These are phyloP conservation scores for Tipula lateralis DNA, from an alignment of 2,888 invertebrate genomes.

Conservation along the genomic window DNA sequence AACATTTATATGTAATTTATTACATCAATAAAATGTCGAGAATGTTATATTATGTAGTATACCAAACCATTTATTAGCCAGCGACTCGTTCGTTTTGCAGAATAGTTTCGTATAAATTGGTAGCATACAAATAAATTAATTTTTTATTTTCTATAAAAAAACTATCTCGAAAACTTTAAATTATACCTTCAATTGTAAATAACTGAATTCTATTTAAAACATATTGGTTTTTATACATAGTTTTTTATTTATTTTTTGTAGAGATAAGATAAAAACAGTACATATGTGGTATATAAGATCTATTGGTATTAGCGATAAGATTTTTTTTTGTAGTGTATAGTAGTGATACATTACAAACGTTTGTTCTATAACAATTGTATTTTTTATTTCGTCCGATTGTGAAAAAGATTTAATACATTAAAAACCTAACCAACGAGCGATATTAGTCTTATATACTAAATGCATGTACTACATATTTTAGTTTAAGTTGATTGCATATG, in stretches of 20 bases:
- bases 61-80: neutral
- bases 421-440: neutral
- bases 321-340: neutral
- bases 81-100: neutral
- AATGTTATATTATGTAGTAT: neutral
- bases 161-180: neutral
- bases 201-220: neutral
- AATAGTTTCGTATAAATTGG: neutral
- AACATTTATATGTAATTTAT: constrained; percentile 11
- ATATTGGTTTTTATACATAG: neutral
- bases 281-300: neutral
- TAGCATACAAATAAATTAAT: neutral
- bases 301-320: neutral
- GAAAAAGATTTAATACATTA: neutral
- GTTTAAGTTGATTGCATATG: neutral
- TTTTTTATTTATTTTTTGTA: neutral
- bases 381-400: neutral
- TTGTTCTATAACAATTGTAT: neutral
- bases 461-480: neutral
- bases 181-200: constrained; percentile 24
- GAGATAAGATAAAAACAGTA: neutral
- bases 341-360: no score
- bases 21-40: constrained; percentile 1
- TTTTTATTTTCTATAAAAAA: neutral
- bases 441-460: neutral